Base-by-base conservation (phyloP, 2,888 invertebrate genomes). In the Pogonocherus hispidulus region DNA sequence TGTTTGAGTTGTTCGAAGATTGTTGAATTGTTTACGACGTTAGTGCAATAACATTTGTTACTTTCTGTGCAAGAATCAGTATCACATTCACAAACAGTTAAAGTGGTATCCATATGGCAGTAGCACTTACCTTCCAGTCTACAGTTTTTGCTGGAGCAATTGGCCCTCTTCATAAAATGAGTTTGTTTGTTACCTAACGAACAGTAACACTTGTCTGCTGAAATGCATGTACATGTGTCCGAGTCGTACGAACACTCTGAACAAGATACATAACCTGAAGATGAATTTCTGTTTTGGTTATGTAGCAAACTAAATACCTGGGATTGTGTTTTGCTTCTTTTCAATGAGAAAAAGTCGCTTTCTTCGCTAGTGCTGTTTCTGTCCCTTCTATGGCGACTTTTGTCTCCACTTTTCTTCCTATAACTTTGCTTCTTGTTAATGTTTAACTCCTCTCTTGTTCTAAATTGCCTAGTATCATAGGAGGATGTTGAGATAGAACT, bases 161-260 rank as follows among this genome's bases (percentile, higher is more conserved):
- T 68, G 11, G 68, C 59, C 23, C 72, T 75, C 51, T 72, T 79
- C 8, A 69, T 70, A 55, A 74, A 87, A 69, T 86, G n/a, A n/a
- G n/a, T n/a, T n/a, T n/a, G 87, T 68, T 88, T 88, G 2, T 87
- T 87, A 19, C 91, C 91, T 66, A 94, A 80, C 1, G 94, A 94
- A 81, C 96, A 96, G 80, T 96, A 96, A 79, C 96, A 96, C 77
- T 94, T 92, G 81, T 95, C 95, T 0, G 93, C 91, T 0, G 91
- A 90, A 20, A 88, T 87, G 77, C 92, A 93, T 9, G 91, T 91
- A 80, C 95, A 95, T 11, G 94, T 92, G 77, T 95, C 95, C 1
- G 94, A 94, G 80, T 95, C 95, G 81, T 92, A 92, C 73, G 91
- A 91, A 81, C 96, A 96, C 84, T 96, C 96, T 46, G 95, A 95